Conservation (phyloP, 2,888 invertebrate species). For the Acheta domesticus region DNA sequence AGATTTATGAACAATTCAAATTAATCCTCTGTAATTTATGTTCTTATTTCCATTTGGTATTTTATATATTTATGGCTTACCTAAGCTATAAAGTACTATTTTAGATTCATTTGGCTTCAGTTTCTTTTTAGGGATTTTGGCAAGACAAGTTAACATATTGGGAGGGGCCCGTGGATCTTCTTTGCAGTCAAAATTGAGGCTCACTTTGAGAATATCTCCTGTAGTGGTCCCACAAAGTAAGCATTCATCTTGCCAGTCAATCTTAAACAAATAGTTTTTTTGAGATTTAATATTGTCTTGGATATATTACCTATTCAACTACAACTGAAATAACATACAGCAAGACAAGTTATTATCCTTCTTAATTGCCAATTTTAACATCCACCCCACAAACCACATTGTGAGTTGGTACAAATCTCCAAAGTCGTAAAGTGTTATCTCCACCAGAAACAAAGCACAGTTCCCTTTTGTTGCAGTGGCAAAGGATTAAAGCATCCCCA, state of each 20-base stretch:
- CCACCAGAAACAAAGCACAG: constrained; percentile 72
- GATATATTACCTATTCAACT: background rate
- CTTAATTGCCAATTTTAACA: constrained; percentile 73
- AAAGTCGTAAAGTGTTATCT: constrained; percentile 68
- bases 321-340: constrained; percentile 45
- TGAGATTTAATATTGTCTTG: background rate
- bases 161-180: constrained; percentile 33
- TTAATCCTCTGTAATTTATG: too few species aligned
- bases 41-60: too few species aligned
- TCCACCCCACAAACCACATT: constrained; percentile 69
- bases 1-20: too few species aligned
- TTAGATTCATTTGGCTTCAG: constrained; percentile 43
- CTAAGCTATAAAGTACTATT: too few species aligned
- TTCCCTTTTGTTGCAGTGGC: constrained; percentile 55
- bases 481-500: constrained; percentile 63
- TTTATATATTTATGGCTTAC: too few species aligned
- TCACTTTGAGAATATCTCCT: constrained; percentile 66
- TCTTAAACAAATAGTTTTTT: constrained; percentile 40
- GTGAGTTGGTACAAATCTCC: constrained; percentile 67
- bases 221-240: constrained; percentile 83
- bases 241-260: constrained; percentile 66
- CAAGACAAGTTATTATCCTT: constrained; percentile 70
- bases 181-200: constrained; percentile 61
- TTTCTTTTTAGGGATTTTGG: constrained; percentile 42
- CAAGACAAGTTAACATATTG: constrained; percentile 45